phyloP scores from a whole-genome alignment of 2,797 vertebrate genomes.

The Cyclopterus lumpus region DNA sequence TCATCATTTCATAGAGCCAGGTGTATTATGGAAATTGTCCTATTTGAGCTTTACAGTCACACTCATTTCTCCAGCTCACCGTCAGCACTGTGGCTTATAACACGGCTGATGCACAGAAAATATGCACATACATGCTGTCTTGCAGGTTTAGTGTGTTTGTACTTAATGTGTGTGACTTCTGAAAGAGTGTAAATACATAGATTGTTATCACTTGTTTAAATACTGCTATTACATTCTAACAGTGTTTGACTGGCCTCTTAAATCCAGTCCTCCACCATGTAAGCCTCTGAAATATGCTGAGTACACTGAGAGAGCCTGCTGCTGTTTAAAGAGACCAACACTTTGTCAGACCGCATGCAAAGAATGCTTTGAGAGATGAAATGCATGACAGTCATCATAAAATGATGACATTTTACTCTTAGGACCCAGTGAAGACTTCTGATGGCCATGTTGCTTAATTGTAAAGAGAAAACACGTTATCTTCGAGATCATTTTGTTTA shows the following conservation, averaged over 20 bases:
- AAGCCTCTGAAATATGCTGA: conserved; percentile 18
- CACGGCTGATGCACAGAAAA: conserved; percentile 5
- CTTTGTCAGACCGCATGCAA: conserved; percentile 11
- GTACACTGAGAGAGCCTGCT: not conserved
- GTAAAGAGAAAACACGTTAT: not conserved
- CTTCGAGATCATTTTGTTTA: not conserved
- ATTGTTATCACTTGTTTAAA: too few relatives aligned
- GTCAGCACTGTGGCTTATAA: conserved; percentile 25
- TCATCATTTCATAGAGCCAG: conserved; percentile 81
- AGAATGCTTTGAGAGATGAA: conserved; percentile 18
- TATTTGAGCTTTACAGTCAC: conserved; percentile 73
- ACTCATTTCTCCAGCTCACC: conserved; percentile 10
- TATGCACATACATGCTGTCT: not conserved
- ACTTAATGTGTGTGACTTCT: not conserved
- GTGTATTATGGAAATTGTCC: conserved; percentile 90
- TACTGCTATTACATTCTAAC: not conserved
- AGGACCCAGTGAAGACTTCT: not conserved
- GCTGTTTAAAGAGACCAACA: not conserved
- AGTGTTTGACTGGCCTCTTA: not conserved
- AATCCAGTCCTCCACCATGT: conserved; percentile 2
- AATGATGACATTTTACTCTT: conserved; percentile 6
- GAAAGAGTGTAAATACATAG: not conserved
- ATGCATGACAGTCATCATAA: conserved; percentile 3
- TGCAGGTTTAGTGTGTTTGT: conserved; percentile 8
- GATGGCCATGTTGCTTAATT: not conserved